Evolutionary conservation across 2,113 vertebrate genomes (phyloP).

Genomic region (Sinocyclocheilus anshuiensis): DNA sequence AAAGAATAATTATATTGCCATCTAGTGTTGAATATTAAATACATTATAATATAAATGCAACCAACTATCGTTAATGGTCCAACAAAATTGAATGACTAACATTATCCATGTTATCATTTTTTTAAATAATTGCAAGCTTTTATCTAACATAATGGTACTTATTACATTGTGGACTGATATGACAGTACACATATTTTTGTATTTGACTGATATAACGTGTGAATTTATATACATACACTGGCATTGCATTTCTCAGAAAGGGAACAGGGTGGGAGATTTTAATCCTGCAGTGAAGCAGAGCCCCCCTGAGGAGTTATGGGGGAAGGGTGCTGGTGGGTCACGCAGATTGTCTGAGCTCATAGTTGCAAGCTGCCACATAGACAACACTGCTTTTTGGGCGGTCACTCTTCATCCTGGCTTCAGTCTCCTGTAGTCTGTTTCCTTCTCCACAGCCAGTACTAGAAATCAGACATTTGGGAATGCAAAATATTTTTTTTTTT

Average conservation of each 20-base stretch:
- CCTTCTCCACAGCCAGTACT: background rate
- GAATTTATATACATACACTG: background rate
- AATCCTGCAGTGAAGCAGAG: constrained; percentile 10
- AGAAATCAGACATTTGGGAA: background rate
- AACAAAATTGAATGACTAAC: background rate
- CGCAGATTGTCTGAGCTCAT: background rate
- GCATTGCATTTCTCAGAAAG: background rate
- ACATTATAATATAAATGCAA: too few species aligned
- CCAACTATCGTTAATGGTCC: background rate
- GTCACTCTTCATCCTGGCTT: background rate
- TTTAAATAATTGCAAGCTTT: background rate
- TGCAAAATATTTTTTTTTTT: background rate
- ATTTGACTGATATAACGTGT: background rate
- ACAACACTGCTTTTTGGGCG: constrained; percentile 27
- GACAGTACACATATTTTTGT: background rate
- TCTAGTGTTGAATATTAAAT: constrained; percentile 14
- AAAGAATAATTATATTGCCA: background rate
- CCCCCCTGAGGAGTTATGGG: constrained; percentile 29
- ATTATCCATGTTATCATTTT: background rate
- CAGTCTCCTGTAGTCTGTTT: background rate
- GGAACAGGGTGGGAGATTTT: background rate
- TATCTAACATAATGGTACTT: background rate
- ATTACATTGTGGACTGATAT: background rate
- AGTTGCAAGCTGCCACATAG: background rate
- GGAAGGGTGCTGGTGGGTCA: constrained; percentile 33